phyloP scores from a whole-genome alignment of 2,113 vertebrate genomes.

The Nipponia nippon region DNA sequence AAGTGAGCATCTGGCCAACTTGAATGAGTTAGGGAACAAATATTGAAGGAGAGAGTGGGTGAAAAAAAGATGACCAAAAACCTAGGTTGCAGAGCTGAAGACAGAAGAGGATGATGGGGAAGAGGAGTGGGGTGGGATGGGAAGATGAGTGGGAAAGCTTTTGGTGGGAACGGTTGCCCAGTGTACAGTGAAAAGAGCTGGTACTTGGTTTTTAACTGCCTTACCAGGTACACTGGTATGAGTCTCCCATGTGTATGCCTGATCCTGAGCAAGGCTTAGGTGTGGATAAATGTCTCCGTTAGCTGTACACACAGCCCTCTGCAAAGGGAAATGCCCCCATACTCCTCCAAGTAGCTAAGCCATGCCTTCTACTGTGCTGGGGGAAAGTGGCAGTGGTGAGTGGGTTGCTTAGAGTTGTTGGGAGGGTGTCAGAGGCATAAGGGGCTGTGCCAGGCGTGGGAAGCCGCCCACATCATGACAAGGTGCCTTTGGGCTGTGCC shows the following conservation, averaged over 20 bases:
- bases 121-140: background rate
- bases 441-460: fast-evolving
- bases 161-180: background rate
- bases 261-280: background rate
- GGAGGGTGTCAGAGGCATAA: fast-evolving
- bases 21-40: background rate
- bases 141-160: background rate
- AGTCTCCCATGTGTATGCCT: background rate
- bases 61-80: background rate
- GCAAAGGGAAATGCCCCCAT: fast-evolving
- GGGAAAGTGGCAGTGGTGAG: background rate
- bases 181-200: background rate
- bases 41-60: background rate
- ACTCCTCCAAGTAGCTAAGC: fast-evolving
- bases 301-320: background rate
- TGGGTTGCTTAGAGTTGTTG: fast-evolving
- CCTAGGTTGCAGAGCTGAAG: background rate
- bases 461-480: fast-evolving
- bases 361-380: no score
- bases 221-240: background rate
- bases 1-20: background rate
- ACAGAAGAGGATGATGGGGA: background rate
- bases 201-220: background rate
- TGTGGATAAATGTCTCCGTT: background rate
- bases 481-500: background rate